Evolutionary conservation across 2,888 invertebrate species (phyloP), one percentile per base, ranked within the genome.

Genomic region (Orthosia gracilis): DNA sequence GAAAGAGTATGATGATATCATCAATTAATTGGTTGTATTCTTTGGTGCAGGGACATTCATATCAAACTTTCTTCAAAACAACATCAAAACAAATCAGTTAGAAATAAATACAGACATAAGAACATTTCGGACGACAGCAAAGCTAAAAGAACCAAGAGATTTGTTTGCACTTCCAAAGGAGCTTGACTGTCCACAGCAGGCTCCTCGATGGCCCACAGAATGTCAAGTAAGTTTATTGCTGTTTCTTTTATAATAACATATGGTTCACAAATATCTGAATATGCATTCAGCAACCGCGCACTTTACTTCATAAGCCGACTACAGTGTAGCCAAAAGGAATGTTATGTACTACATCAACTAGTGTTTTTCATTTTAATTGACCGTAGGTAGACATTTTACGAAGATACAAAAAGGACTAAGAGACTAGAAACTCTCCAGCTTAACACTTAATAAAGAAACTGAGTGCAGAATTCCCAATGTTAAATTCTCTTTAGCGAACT

Each of bases 171-270:
- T 97, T 85, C 97, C 97, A 76, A 97, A 97, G 91, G 97, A 97
- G 91, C 95, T 97, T 89, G 97, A 97, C 88, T 97, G 97, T 90
- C 97, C 98, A 69, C 97, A 98, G 88, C 98, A 98, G 96, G 98
- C 98, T 88, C 97, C 98, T 74, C 97, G 98, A 92, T 98, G 98
- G 98, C 98, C 98, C 26, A 97, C 98, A 61, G 98, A 98, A 96
- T 98, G 98, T 94, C 98, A 98, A 97, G 98, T 98, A 92, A 95
- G 91, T 83, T 15, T 4, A 18, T 40, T 65, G 12, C 54, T 57
- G 0, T n/a, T 52, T 17, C 31, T 55, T 40, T n/a, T 15, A 15
- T 1, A 9, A 40, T 55, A 13, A 5, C 12, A 73, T 17, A 45
- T 45, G 11, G 21, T 52, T 52, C 9, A 45, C 2, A 59, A 74